Base-by-base conservation (phyloP, 2,797 vertebrate species). In the Argya squamiceps region DNA sequence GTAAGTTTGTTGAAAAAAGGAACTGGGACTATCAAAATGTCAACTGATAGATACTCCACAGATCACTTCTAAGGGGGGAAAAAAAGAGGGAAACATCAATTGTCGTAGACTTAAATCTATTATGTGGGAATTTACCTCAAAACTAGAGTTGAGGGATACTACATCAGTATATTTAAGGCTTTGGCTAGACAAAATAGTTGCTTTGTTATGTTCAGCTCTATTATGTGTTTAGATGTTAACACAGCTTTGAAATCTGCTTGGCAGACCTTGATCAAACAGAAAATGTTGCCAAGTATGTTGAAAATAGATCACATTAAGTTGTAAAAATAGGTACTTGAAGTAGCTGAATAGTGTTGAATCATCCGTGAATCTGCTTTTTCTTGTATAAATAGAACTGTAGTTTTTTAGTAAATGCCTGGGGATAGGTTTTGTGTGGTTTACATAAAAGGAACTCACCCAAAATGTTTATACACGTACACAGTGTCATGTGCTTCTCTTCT, bases 401-500 rank as follows among this genome's bases (percentile, higher is more conserved):
- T 9, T 41, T 67, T 76, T 77, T 15, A 77, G 6, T 64, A 49
- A 68, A 68, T 64, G n/a, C 30, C 24, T 86, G 65, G 17, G 23
- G 20, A 7, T 65, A 5, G 20, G 14, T 47, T 69, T 79, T 65
- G 4, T 39, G 53, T 80, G 53, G 14, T 27, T 74, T 76, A 7
- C 23, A 6, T 68, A 46, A 44, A 71, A 82, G 59, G 32, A 71
- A 41, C 39, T 93, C 12, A 0, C 30, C 6, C 24, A 8, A 34
- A 73, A 47, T 53, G 8, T 47, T 6, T 24, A 2, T 29, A 8
- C 29, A 39, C 1, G 0, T 77, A 10, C 15, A 22, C 12, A 36
- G 34, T 6, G 8, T 91, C 75, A 80, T 2, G 3, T 88, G 62
- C 27, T 56, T 81, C 78, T 87, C 74, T 76, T 96, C 86, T 94